phyloP scores from a whole-genome alignment of 2,888 invertebrate genomes.

The Hypomecis punctinalis region DNA sequence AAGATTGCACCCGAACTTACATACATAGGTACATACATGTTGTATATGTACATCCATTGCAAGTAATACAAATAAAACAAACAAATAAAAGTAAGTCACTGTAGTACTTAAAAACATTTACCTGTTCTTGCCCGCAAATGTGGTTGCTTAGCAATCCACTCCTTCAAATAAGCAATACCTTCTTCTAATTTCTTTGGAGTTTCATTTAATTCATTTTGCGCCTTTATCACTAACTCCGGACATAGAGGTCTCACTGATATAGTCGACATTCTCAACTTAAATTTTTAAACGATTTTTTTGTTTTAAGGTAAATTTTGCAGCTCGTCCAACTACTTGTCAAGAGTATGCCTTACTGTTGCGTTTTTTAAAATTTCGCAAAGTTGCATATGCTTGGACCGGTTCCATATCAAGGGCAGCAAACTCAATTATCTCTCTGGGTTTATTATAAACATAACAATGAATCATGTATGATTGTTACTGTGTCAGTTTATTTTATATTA shows the following conservation, averaged over 20 bases:
- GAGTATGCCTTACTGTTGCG: neutral
- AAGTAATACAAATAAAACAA: no score
- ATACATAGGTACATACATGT: no score
- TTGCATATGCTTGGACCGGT: neutral
- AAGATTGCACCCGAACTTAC: no score
- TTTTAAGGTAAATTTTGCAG: neutral
- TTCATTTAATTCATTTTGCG: slow-evolving; percentile 61
- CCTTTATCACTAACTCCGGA: slow-evolving; percentile 61
- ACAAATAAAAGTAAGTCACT: no score
- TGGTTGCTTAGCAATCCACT: slow-evolving; percentile 76
- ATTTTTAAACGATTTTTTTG: neutral
- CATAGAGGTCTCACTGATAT: slow-evolving; percentile 56
- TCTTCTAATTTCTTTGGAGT: slow-evolving; percentile 62
- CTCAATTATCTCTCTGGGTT: neutral
- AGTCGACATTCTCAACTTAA: slow-evolving; percentile 20
- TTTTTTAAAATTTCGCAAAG: neutral
- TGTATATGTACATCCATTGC: no score
- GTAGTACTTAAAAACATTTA: neutral
- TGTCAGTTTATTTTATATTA: no score
- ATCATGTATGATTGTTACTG: no score
- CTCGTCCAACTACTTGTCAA: neutral
- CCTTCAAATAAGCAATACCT: slow-evolving; percentile 76
- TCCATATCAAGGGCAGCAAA: neutral
- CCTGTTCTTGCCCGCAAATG: slow-evolving; percentile 56
- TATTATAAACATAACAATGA: no score